Percentiles rank a stretch among this genome's conserved stretches.
These are phyloP conservation scores for Girardia tigrina DNA, from an alignment of 2,888 invertebrate species.

Conservation along the genomic window DNA sequence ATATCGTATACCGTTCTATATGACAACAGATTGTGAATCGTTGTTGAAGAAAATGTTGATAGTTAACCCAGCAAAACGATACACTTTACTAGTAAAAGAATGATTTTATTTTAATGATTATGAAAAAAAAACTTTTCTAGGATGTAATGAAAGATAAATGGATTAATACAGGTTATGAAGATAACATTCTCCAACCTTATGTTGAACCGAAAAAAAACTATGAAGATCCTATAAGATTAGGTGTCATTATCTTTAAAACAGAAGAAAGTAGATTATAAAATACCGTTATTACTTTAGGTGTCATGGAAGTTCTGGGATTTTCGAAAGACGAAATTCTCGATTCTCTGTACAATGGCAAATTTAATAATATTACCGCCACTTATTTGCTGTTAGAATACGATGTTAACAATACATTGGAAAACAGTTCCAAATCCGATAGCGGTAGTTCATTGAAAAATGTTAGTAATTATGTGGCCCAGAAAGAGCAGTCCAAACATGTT, in stretches of 20 bases:
- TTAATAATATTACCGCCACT: constrained; percentile 96
- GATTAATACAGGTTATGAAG: constrained; percentile 99
- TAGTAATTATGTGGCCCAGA: constrained; percentile 13
- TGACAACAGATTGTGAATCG: constrained; percentile 99
- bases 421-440: not conserved
- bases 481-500: not conserved
- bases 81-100: constrained; percentile 63
- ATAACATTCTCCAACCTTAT: constrained; percentile 68
- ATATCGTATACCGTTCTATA: constrained; percentile 99
- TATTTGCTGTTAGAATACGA: constrained; percentile 53
- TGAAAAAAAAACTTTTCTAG: constrained; percentile 45
- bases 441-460: constrained; percentile 20
- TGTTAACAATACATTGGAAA: not conserved
- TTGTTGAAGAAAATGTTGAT: constrained; percentile 97
- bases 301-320: constrained; percentile 81
- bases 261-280: not conserved
- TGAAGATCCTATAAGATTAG: constrained; percentile 32
- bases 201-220: constrained; percentile 56
- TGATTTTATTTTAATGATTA: not conserved
- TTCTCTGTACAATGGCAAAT: constrained; percentile 84
- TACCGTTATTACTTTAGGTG: not conserved
- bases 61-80: constrained; percentile 88
- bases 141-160: constrained; percentile 83
- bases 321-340: constrained; percentile 86
- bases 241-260: constrained; percentile 5